Evolutionary conservation across 2,888 invertebrate genomes (phyloP).

Genomic region (Adineta ricciae): DNA sequence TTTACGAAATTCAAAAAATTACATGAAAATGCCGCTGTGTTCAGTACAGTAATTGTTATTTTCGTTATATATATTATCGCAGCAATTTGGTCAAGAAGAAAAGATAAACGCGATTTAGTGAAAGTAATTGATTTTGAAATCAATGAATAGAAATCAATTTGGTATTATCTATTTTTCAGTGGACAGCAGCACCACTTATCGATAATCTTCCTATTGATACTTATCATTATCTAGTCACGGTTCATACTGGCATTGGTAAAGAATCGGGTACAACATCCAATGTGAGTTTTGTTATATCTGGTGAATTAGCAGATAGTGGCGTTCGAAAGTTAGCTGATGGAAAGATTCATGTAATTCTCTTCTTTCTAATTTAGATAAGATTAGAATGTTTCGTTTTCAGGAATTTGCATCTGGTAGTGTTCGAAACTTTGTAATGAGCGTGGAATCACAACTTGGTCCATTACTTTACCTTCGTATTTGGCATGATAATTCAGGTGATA

Average conservation of each 20-base stretch:
- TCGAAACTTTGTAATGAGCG: conserved; percentile 45
- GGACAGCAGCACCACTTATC: conserved; percentile 50
- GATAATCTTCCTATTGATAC: conserved; percentile 51
- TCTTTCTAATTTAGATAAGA: no score
- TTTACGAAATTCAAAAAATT: conserved; percentile 47
- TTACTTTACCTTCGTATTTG: conserved; percentile 46
- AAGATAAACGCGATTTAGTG: conserved; percentile 46
- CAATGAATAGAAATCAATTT: conserved; percentile 34
- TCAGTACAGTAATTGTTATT: conserved; percentile 44
- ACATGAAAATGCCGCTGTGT: conserved; percentile 48
- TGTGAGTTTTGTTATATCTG: conserved; percentile 46
- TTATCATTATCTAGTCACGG: conserved; percentile 51
- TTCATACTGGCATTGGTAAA: conserved; percentile 48
- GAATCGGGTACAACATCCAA: conserved; percentile 44
- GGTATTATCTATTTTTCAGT: conserved; percentile 36
- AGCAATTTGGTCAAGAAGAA: conserved; percentile 44
- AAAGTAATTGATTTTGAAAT: conserved; percentile 40
- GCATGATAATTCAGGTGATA: conserved; percentile 48
- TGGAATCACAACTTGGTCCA: conserved; percentile 43
- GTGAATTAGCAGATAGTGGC: conserved; percentile 46
- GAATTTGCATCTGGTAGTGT: conserved; percentile 43
- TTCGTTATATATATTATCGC: conserved; percentile 43
- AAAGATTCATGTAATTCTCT: conserved; percentile 41
- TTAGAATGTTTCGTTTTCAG: conserved; percentile 36
- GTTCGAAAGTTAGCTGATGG: conserved; percentile 45